phyloP scores from a whole-genome alignment of 2,113 vertebrate species.

The Corynorhinus townsendii region DNA sequence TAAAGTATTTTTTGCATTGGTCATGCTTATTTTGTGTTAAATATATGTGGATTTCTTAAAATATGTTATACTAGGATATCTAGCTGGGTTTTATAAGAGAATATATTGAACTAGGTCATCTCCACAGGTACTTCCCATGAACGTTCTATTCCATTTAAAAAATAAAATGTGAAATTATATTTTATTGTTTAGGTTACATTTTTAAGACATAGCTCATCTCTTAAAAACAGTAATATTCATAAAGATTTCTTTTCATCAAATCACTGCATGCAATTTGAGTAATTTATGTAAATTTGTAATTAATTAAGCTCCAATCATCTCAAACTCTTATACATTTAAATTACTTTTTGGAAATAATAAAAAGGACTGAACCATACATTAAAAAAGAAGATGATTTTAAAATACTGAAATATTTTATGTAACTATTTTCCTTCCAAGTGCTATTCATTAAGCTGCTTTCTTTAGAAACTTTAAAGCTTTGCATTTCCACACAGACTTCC shows the following conservation, averaged over 20 bases:
- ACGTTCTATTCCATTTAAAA: not conserved
- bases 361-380: not conserved
- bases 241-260: slow-evolving; percentile 1
- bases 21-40: slow-evolving; percentile 23
- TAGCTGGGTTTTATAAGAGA: not conserved
- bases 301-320: not conserved
- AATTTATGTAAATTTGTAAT: slow-evolving; percentile 1
- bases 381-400: slow-evolving; percentile 6
- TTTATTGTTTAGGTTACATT: not conserved
- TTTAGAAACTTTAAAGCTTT: not conserved
- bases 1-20: not conserved
- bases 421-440: not conserved
- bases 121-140: not conserved
- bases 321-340: slow-evolving; percentile 1
- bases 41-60: not conserved
- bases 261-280: not conserved
- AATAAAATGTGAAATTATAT: not conserved
- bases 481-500: not conserved
- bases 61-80: not conserved
- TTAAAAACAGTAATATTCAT: not conserved
- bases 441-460: not conserved
- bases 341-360: not conserved
- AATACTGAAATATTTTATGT: not conserved
- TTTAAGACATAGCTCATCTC: not conserved
- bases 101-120: slow-evolving; percentile 9